Percentiles rank a stretch among this genome's conserved stretches.
Conservation (phyloP, 2,888 invertebrate genomes). For the Oxyscelio sp. region DNA sequence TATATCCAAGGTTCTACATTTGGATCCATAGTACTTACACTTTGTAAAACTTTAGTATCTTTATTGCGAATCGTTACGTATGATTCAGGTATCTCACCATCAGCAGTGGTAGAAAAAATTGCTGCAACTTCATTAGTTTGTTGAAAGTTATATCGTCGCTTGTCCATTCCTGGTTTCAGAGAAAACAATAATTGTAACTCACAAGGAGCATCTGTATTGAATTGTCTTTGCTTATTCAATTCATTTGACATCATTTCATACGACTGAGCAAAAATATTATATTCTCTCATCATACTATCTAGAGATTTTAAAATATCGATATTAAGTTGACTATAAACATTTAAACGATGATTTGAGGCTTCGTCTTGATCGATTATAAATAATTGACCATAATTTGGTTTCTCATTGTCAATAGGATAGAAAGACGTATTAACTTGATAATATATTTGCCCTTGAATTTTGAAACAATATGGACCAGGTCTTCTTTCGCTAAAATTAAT, state of each 20-base stretch:
- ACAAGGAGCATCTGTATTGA: conserved; percentile 7
- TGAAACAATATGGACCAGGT: conserved; percentile 23
- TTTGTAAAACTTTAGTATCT: no score
- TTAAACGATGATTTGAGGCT: conserved; percentile 32
- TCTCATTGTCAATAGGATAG: conserved; percentile 52
- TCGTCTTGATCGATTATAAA: conserved; percentile 69
- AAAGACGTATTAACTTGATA: conserved; percentile 46
- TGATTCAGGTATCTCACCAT: no score
- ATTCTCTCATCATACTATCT: conserved; percentile 59
- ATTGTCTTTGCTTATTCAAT: conserved; percentile 18
- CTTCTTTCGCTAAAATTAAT: conserved; percentile 7
- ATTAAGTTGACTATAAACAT: conserved; percentile 27
- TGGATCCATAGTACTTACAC: no score
- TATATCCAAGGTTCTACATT: no score
- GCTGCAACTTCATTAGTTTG: no score
- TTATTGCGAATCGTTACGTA: no score
- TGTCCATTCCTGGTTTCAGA: no score
- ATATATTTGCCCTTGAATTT: no score
- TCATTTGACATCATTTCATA: conserved; percentile 70
- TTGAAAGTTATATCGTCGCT: no score
- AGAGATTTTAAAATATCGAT: conserved; percentile 25
- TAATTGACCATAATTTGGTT: conserved; percentile 65
- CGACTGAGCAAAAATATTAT: conserved; percentile 61
- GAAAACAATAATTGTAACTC: conserved; percentile 20
- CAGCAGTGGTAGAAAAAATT: no score